These are phyloP conservation scores for Serripes groenlandicus DNA, from an alignment of 2,888 invertebrate genomes.

Conservation along the genomic window DNA sequence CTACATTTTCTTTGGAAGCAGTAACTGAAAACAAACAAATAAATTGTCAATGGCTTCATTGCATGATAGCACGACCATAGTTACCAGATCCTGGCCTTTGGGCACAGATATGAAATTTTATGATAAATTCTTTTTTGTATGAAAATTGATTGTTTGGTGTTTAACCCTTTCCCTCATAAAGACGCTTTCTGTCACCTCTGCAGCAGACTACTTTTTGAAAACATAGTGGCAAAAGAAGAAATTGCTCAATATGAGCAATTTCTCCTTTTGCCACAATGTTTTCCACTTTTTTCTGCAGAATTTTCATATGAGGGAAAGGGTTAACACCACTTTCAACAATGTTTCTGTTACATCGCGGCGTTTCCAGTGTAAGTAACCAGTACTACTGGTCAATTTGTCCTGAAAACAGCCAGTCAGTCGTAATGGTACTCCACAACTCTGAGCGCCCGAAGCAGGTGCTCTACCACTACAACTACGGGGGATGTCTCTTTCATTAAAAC, in stretches of 20 bases:
- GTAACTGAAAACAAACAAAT: slow-evolving; percentile 31
- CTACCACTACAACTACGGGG: too few relatives aligned
- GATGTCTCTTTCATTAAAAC: too few relatives aligned
- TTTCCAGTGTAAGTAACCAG: too few relatives aligned
- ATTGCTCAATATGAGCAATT: not conserved
- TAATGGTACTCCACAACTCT: too few relatives aligned
- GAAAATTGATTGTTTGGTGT: slow-evolving; percentile 15
- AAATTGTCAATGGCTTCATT: not conserved
- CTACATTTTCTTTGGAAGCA: slow-evolving; percentile 35
- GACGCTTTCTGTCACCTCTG: not conserved
- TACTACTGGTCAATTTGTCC: too few relatives aligned
- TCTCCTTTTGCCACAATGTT: slow-evolving; percentile 6
- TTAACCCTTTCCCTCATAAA: not conserved
- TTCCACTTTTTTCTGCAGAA: not conserved
- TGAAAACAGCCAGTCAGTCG: too few relatives aligned
- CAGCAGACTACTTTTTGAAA: not conserved
- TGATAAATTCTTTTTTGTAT: not conserved
- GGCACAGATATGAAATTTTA: not conserved
- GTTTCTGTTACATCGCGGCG: too few relatives aligned
- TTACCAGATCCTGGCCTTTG: not conserved
- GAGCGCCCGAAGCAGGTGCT: too few relatives aligned
- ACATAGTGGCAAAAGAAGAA: slow-evolving; percentile 11
- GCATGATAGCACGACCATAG: not conserved
- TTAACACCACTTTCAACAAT: too few relatives aligned
- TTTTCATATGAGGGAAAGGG: too few relatives aligned